Evolutionary conservation across 2,797 vertebrate species (phyloP).

Genomic region (Sebastolobus altivelis): DNA sequence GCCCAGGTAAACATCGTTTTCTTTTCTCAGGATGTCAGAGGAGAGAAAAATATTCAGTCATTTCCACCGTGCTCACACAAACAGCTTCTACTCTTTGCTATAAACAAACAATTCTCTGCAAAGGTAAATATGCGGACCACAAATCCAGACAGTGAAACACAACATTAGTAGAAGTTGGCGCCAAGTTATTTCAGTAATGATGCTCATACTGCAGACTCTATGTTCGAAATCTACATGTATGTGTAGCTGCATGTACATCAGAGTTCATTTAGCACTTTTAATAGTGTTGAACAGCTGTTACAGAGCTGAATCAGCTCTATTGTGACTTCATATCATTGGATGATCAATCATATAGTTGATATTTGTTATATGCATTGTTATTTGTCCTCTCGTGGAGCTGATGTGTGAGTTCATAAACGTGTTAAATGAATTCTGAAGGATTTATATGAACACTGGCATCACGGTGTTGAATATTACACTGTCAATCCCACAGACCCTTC

Average conservation of each 20-base stretch:
- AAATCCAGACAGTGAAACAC: constrained; percentile 48
- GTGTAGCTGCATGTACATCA: background rate
- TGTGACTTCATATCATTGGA: background rate
- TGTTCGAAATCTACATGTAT: constrained; percentile 1
- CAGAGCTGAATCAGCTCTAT: constrained; percentile 2
- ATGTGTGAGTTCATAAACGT: background rate
- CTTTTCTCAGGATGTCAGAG: constrained; percentile 46
- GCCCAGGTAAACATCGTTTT: constrained; percentile 66
- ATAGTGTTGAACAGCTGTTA: background rate
- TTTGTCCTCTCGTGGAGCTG: background rate
- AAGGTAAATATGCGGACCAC: constrained; percentile 53
- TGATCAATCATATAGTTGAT: constrained; percentile 11
- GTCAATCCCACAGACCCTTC: background rate
- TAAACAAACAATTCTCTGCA: constrained; percentile 50
- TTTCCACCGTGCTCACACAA: constrained; percentile 50
- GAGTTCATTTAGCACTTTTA: constrained; percentile 14
- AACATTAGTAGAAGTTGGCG: constrained; percentile 9
- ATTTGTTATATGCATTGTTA: background rate
- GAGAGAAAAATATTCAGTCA: constrained; percentile 43
- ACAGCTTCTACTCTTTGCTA: constrained; percentile 50
- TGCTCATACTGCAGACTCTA: constrained; percentile 37
- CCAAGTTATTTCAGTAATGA: constrained; percentile 39
- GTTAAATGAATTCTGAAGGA: constrained; percentile 1
- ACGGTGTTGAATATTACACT: background rate
- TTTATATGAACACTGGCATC: background rate